Evolutionary conservation across 2,113 vertebrate genomes (phyloP).

Genomic region (Rissa tridactyla): DNA sequence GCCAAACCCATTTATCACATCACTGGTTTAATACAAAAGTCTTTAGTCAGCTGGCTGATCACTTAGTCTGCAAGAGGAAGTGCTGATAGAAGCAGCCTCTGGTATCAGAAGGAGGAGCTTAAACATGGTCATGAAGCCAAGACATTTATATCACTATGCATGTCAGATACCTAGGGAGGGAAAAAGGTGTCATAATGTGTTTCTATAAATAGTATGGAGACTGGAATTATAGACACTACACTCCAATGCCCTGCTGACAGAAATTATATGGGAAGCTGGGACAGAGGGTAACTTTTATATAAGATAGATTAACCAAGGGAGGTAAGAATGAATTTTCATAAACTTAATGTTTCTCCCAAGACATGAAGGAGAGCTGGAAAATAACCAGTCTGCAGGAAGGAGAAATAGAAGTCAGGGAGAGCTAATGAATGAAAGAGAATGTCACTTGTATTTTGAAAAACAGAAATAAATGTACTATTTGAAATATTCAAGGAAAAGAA

Average conservation of each 20-base stretch:
- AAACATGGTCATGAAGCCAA: not conserved
- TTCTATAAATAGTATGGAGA: not conserved
- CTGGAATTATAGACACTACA: not conserved
- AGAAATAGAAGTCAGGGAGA: not conserved
- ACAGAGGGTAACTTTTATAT: not conserved
- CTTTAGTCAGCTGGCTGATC: not conserved
- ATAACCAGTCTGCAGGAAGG: not conserved
- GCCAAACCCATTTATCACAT: slow-evolving; percentile 12
- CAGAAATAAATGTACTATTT: not conserved
- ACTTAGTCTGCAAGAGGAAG: not conserved
- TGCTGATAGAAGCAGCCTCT: not conserved
- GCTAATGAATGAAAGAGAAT: not conserved
- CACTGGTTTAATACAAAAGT: not conserved
- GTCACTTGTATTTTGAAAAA: not conserved
- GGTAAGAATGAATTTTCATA: slow-evolving; percentile 24
- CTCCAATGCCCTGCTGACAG: not conserved
- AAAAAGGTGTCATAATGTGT: not conserved
- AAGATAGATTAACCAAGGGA: slow-evolving; percentile 5
- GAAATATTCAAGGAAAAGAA: not conserved
- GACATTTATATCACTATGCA: not conserved
- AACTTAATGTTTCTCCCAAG: not conserved
- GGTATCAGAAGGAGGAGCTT: not conserved
- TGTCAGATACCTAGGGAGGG: not conserved
- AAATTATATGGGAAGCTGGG: not conserved
- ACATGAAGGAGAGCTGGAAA: not conserved